phyloP scores from a whole-genome alignment of 2,888 invertebrate species.

The Xestia xanthographa region DNA sequence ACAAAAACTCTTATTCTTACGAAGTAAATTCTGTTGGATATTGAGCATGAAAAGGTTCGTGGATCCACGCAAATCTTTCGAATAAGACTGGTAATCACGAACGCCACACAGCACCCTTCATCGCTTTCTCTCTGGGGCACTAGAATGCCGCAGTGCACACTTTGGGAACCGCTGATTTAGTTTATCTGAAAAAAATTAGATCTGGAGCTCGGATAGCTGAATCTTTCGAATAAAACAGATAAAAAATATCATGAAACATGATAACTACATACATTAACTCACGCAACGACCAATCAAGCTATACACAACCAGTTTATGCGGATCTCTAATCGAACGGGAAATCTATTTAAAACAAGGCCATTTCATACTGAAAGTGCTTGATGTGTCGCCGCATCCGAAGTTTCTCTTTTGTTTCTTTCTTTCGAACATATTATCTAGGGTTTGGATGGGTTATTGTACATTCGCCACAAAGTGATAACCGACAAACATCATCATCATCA shows the following conservation, averaged over 20 bases:
- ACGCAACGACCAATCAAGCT: neutral
- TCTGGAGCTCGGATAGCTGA: neutral
- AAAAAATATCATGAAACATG: neutral
- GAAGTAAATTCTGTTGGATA: neutral
- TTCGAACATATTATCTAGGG: neutral
- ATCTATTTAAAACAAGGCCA: too few species aligned
- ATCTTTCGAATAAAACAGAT: neutral
- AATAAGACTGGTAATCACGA: neutral
- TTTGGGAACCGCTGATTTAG: neutral
- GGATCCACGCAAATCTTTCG: neutral
- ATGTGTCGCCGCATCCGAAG: too few species aligned
- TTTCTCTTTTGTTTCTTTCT: too few species aligned
- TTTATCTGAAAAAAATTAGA: neutral
- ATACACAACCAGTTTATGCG: too few species aligned
- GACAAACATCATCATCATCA: too few species aligned
- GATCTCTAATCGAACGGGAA: too few species aligned
- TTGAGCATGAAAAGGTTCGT: neutral
- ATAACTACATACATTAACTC: neutral
- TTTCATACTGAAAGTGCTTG: too few species aligned
- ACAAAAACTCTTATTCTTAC: neutral
- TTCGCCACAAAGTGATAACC: too few species aligned
- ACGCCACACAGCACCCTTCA: neutral
- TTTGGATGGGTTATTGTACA: too few species aligned
- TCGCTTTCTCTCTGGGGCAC: neutral
- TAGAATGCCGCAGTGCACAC: neutral